Percentiles rank a stretch among this genome's conserved stretches.
Conservation (phyloP, 2,888 invertebrate species). For the Idaea dimidiata region DNA sequence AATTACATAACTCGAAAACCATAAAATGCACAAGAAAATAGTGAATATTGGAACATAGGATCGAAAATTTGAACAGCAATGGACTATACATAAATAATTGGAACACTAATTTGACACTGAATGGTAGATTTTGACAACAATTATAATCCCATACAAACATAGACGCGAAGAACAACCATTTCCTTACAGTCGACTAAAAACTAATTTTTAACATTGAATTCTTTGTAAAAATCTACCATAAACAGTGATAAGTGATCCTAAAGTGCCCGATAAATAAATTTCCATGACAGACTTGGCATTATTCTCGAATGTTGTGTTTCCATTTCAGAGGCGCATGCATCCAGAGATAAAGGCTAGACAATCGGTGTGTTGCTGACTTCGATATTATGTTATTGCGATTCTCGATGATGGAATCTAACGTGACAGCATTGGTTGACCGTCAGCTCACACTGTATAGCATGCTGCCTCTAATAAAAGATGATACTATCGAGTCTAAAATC, state of each 20-base stretch:
- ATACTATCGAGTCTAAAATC: not conserved
- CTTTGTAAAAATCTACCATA: slow-evolving; percentile 37
- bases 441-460: slow-evolving; percentile 80
- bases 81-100: slow-evolving; percentile 58
- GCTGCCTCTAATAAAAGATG: slow-evolving; percentile 63
- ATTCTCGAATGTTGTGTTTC: slow-evolving; percentile 74
- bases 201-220: slow-evolving; percentile 2
- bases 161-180: not conserved
- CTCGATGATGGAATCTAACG: slow-evolving; percentile 42
- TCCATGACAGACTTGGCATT: slow-evolving; percentile 80
- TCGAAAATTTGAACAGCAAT: slow-evolving; percentile 55
- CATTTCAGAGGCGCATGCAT: slow-evolving; percentile 81
- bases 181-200: too few relatives aligned
- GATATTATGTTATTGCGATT: slow-evolving; percentile 41
- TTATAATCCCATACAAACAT: not conserved
- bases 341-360: slow-evolving; percentile 75
- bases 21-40: slow-evolving; percentile 22
- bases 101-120: slow-evolving; percentile 53
- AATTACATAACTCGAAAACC: too few relatives aligned
- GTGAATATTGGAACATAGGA: slow-evolving; percentile 72
- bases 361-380: slow-evolving; percentile 76
- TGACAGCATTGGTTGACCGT: slow-evolving; percentile 55
- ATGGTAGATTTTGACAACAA: slow-evolving; percentile 39
- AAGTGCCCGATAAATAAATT: slow-evolving; percentile 62
- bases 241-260: slow-evolving; percentile 36